Percentiles rank a stretch among this genome's conserved stretches.
Conservation (phyloP, 1,140 invertebrate genomes). For the Leptinotarsa lineolata region DNA sequence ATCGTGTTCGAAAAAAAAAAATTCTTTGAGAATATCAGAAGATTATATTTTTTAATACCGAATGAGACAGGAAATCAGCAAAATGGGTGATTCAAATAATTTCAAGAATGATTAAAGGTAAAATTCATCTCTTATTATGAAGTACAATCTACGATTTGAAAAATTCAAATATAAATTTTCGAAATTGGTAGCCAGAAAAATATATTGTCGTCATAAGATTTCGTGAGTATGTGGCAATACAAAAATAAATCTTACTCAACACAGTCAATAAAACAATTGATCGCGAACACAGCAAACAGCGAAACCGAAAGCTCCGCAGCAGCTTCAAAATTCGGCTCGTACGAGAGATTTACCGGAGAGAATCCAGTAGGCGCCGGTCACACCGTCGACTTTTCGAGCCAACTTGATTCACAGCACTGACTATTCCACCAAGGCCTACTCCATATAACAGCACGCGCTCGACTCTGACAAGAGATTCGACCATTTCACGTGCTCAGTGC, state of each 20-base stretch:
- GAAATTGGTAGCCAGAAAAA: no score
- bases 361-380: neutral
- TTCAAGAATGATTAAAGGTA: no score
- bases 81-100: no score
- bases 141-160: no score
- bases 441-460: slow-evolving; percentile 5
- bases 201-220: no score
- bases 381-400: slow-evolving; percentile 2
- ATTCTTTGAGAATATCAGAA: no score
- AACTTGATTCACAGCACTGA: slow-evolving; percentile 18
- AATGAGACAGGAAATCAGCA: no score
- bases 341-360: slow-evolving; percentile 1
- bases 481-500: slow-evolving; percentile 10
- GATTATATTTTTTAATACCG: no score
- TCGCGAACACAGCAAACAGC: neutral
- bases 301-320: neutral
- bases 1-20: no score
- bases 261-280: neutral
- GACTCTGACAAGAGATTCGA: slow-evolving; percentile 4
- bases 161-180: no score
- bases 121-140: no score
- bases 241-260: neutral
- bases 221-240: no score
- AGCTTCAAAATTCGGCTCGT: neutral
- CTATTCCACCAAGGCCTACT: neutral